Conservation (phyloP, 2,888 invertebrate genomes). For the Drosophila melanosoma region DNA sequence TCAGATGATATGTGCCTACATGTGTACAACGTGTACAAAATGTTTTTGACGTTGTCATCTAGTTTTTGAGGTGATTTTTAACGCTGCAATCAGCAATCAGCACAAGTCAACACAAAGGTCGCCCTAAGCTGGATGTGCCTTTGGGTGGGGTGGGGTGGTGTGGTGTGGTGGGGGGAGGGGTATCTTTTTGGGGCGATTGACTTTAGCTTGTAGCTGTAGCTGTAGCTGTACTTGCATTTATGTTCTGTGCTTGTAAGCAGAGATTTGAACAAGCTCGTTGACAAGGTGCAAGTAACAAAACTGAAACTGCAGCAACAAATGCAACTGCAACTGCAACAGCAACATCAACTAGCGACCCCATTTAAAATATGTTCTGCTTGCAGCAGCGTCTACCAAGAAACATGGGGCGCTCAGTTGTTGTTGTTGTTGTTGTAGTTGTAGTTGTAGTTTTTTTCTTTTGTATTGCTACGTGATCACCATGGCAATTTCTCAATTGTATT, state of each 20-base stretch:
- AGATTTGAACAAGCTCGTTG: conserved; percentile 41
- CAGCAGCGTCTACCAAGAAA: conserved; percentile 54
- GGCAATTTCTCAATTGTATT: conserved; percentile 78
- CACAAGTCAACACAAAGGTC: conserved; percentile 76
- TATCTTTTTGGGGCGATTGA: conserved; percentile 6
- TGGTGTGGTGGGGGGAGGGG: background rate
- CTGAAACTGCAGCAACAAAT: background rate
- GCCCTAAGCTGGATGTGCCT: conserved; percentile 28
- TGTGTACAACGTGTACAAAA: conserved; percentile 71
- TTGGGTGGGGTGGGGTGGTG: conserved; percentile 7
- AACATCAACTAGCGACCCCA: conserved; percentile 16
- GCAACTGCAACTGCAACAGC: conserved; percentile 7
- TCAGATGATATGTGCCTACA: conserved; percentile 65
- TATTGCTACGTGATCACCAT: conserved; percentile 76
- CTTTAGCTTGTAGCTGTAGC: conserved; percentile 2
- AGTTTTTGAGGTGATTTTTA: conserved; percentile 59
- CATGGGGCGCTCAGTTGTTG: conserved; percentile 50
- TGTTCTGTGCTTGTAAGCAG: conserved; percentile 33
- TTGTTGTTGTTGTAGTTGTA: conserved; percentile 28
- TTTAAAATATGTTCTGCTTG: conserved; percentile 24
- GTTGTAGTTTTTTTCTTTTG: conserved; percentile 20
- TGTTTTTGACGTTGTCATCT: conserved; percentile 50
- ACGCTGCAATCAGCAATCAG: conserved; percentile 79
- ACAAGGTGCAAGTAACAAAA: conserved; percentile 21
- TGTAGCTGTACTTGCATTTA: conserved; percentile 30